phyloP scores from a whole-genome alignment of 2,888 invertebrate genomes.

The Deilephila elpenor region DNA sequence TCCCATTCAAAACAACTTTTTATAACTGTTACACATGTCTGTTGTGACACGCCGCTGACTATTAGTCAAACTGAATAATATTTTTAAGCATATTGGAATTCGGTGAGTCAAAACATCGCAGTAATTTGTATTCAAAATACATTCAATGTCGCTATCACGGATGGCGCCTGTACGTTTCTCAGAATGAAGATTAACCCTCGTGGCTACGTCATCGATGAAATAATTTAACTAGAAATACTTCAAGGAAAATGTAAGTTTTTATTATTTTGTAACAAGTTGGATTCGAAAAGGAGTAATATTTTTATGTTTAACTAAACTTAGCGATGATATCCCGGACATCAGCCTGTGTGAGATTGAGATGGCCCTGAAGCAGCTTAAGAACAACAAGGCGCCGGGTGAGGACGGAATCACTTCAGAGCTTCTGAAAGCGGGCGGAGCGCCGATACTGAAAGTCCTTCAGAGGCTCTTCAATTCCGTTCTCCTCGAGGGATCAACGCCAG shows the following conservation, averaged over 20 bases:
- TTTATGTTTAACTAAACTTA: background rate
- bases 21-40: conserved; percentile 41
- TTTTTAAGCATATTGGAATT: conserved; percentile 46
- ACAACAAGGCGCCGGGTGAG: no score
- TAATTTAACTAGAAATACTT: conserved; percentile 24
- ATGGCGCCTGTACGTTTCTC: conserved; percentile 40
- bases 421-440: no score
- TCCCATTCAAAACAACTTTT: conserved; percentile 59
- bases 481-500: no score
- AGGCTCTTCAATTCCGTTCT: no score
- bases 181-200: conserved; percentile 47
- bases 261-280: no score
- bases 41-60: conserved; percentile 33
- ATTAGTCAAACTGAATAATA: conserved; percentile 40
- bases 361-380: no score
- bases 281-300: background rate
- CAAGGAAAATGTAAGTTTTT: conserved; percentile 25
- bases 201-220: conserved; percentile 14
- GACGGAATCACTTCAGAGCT: no score
- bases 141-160: conserved; percentile 30
- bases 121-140: conserved; percentile 44
- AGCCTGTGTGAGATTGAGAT: no score
- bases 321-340: no score
- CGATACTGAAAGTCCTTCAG: no score
- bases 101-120: conserved; percentile 50